Base-by-base conservation (phyloP, 2,888 invertebrate species). In the Drosophila mimica region DNA sequence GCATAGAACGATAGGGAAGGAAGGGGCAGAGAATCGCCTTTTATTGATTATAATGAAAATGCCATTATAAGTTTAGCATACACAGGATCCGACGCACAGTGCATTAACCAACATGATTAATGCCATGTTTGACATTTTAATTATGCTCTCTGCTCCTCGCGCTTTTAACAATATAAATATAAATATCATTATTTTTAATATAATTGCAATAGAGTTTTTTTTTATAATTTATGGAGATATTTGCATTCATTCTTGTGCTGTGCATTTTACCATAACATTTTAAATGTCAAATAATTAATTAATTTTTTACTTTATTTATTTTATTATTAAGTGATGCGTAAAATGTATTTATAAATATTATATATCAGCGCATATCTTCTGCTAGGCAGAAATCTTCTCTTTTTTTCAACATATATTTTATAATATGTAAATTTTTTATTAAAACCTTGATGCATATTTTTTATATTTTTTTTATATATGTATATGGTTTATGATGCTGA, bases 1-100 rank as follows among this genome's bases (percentile, higher is more conserved):
- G 31, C 30, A 17, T 38, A n/a, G 60, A 53, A 20, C 7, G 40
- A 48, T 40, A 34, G 52, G 31, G 38, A 6, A 38, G 52, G 31
- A 43, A 6, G 13, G 28, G 7, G 30, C 0, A 59, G 52, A 60
- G 49, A 59, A 57, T 54, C 40, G 43, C 40, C 33, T 71, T 71
- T 76, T 82, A 89, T 89, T 88, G 85, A 88, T 88, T 82, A 88
- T 75, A 82, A 89, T 88, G 75, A 78, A 88, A 85, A 88, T 76
- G 83, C 81, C 84, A 85, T 89, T 88, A 84, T 88, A 85, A 80
- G 78, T 89, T 85, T 80, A 82, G 77, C 72, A 76, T 40, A 69
- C 65, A 53, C 52, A 49, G 58, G 6, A 58, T 43, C 58, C 46
- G 49, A 66, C 31, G 54, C 51, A 48, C 53, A 83, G 71, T 87